Evolutionary conservation across 2,113 vertebrate genomes (phyloP).

Genomic region (Corythaeola cristata): DNA sequence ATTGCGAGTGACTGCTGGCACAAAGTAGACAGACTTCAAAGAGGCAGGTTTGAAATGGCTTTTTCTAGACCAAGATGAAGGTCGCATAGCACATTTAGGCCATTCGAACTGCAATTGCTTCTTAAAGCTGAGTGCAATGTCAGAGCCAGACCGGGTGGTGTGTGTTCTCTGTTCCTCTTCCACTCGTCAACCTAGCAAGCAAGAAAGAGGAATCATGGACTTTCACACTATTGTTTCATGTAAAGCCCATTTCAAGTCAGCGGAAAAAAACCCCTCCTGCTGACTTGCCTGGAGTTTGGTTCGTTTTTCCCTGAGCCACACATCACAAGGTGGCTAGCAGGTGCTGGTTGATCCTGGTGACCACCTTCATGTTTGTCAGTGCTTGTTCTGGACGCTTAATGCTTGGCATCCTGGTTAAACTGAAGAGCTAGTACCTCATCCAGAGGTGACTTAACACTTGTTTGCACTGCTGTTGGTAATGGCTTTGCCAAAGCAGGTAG

Average conservation of each 20-base stretch:
- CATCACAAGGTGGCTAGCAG: not conserved
- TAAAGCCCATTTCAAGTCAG: not conserved
- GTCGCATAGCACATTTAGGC: not conserved
- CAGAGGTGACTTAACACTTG: not conserved
- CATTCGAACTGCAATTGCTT: not conserved
- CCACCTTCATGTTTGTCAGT: not conserved
- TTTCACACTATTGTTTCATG: not conserved
- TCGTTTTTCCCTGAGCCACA: not conserved
- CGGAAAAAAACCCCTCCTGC: not conserved
- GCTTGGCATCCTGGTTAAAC: not conserved
- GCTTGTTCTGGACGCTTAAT: not conserved
- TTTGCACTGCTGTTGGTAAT: not conserved
- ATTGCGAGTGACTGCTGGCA: not conserved
- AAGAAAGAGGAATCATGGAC: conserved; percentile 4
- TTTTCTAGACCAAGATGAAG: not conserved
- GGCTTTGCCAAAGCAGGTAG: not conserved
- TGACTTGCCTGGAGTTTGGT: not conserved
- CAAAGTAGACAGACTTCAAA: not conserved
- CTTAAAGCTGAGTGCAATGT: not conserved
- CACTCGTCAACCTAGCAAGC: not conserved
- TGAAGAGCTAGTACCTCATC: not conserved
- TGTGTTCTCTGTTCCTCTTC: conserved; percentile 42
- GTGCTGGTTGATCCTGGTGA: not conserved
- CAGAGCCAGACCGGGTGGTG: not conserved
- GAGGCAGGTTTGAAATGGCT: not conserved